These are phyloP conservation scores for Oreochromis mossambicus DNA, from an alignment of 2,797 vertebrate genomes.

Conservation along the genomic window DNA sequence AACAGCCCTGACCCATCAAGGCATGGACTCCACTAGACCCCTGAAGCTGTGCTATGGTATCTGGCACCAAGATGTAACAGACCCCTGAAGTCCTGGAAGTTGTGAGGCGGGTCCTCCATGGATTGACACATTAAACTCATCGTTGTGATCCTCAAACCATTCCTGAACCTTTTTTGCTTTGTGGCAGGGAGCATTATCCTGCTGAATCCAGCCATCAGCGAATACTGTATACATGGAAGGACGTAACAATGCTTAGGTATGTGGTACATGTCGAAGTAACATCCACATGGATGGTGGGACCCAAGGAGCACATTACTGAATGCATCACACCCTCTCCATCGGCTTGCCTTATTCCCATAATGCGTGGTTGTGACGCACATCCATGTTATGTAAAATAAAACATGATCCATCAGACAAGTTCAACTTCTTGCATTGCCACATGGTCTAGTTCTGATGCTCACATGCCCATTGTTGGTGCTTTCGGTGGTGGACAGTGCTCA, in stretches of 20 bases:
- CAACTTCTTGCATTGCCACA: background rate
- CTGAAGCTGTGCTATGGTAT: background rate
- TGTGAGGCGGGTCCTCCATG: background rate
- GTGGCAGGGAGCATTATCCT: background rate
- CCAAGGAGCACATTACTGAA: background rate
- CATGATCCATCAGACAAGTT: background rate
- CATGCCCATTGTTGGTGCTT: background rate
- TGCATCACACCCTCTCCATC: background rate
- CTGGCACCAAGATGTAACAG: background rate
- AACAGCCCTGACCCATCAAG: background rate
- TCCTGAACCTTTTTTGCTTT: fast-evolving
- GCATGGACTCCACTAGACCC: background rate
- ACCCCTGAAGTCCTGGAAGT: background rate
- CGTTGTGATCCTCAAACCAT: background rate
- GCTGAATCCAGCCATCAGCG: background rate
- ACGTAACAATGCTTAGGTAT: background rate
- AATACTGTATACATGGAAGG: background rate
- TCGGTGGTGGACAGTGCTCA: background rate
- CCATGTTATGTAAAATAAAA: background rate
- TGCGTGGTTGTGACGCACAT: background rate
- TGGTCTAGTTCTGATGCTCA: background rate
- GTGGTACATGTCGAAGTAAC: background rate
- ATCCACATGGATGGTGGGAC: background rate
- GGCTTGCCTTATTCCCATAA: background rate
- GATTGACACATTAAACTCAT: background rate